Evolutionary conservation across 2,797 vertebrate genomes (phyloP).

Genomic region (Melanotaenia boesemani): DNA sequence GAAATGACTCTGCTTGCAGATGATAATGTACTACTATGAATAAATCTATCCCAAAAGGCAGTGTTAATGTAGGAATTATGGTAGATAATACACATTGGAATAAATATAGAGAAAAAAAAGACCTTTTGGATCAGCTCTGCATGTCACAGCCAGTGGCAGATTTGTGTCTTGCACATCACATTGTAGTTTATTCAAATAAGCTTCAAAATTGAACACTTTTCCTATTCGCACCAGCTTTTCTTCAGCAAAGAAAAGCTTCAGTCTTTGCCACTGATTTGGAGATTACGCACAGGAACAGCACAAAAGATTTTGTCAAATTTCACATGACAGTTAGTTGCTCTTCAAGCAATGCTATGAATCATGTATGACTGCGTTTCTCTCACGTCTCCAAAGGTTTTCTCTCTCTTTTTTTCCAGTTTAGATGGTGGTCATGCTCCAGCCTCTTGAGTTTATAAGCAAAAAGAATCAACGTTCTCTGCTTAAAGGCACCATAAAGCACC

Average conservation of each 20-base stretch:
- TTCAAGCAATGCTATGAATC: conserved; percentile 74
- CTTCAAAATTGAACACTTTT: conserved; percentile 58
- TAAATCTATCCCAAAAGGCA: conserved; percentile 3
- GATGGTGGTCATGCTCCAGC: conserved; percentile 10
- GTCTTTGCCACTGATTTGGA: conserved; percentile 73
- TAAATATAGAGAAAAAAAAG: background rate
- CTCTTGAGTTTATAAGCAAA: background rate
- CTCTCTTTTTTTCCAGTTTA: conserved; percentile 17
- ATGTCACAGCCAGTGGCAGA: conserved; percentile 48
- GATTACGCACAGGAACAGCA: conserved; percentile 68
- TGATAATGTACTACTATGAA: conserved; percentile 36
- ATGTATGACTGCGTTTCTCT: conserved; percentile 59
- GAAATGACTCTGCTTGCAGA: conserved; percentile 27
- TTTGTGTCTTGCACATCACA: conserved; percentile 66
- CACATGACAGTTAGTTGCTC: conserved; percentile 78
- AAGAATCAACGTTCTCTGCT: background rate
- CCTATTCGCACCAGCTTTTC: conserved; percentile 41
- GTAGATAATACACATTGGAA: background rate
- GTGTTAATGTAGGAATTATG: conserved; percentile 29
- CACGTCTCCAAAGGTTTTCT: conserved; percentile 11
- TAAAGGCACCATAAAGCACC: background rate
- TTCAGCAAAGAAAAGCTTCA: conserved; percentile 64
- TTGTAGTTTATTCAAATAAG: conserved; percentile 70
- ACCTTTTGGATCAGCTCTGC: conserved; percentile 34
- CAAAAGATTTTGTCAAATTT: conserved; percentile 83